Percentiles rank a stretch among this genome's conserved stretches.
These are phyloP conservation scores for Elysia crispata DNA, from an alignment of 2,888 invertebrate species.

Conservation along the genomic window DNA sequence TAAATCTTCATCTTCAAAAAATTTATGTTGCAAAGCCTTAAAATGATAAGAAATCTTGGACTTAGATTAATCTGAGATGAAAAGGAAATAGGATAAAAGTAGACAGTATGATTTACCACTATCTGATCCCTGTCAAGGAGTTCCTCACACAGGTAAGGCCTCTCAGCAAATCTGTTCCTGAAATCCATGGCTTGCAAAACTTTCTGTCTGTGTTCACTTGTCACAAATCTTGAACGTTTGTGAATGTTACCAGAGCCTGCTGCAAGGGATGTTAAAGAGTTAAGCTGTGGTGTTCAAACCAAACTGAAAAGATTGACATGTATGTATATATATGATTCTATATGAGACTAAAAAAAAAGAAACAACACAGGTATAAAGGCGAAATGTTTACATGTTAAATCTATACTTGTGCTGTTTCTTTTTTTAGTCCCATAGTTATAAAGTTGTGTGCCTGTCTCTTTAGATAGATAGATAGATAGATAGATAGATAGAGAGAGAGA, in stretches of 20 bases:
- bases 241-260: conserved; percentile 54
- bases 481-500: no score
- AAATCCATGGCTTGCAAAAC: conserved; percentile 72
- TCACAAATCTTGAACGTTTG: conserved; percentile 71
- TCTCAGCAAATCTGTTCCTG: conserved; percentile 71
- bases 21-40: neutral
- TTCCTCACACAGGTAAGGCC: conserved; percentile 69
- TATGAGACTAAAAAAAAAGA: no score
- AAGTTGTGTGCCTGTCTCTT: neutral
- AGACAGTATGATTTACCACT: conserved; percentile 30
- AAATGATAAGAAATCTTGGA: neutral
- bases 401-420: no score
- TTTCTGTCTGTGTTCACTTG: conserved; percentile 69
- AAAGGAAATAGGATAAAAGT: neutral
- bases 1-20: neutral
- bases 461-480: neutral
- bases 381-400: no score
- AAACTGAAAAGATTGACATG: neutral
- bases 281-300: neutral
- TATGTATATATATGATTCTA: no score
- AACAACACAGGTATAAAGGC: no score
- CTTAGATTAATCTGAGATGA: neutral
- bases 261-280: conserved; percentile 31
- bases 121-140: conserved; percentile 53
- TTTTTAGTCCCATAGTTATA: neutral